Evolutionary conservation across 2,888 invertebrate genomes (phyloP).

Genomic region (Nebria salina): DNA sequence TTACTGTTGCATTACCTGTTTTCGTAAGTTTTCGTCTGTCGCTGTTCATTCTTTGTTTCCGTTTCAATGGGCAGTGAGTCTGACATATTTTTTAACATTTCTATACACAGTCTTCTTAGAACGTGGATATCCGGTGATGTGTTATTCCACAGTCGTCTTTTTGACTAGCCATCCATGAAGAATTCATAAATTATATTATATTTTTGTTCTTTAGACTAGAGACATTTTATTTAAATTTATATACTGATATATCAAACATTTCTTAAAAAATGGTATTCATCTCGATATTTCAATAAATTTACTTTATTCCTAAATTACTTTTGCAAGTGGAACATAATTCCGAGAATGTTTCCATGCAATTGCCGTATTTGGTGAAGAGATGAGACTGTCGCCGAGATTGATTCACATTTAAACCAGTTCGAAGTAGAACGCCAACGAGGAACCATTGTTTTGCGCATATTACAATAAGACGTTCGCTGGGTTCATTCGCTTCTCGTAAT

Average conservation of each 20-base stretch:
- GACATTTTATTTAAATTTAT: too few species aligned
- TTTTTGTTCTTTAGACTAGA: too few species aligned
- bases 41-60: slow-evolving; percentile 28
- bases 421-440: background rate
- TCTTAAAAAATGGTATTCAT: too few species aligned
- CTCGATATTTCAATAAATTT: too few species aligned
- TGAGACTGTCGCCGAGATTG: background rate
- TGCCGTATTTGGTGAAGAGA: background rate
- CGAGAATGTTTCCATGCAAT: background rate
- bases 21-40: background rate
- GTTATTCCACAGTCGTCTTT: too few species aligned
- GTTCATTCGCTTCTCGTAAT: slow-evolving; percentile 12
- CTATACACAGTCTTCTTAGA: too few species aligned
- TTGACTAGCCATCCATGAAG: too few species aligned
- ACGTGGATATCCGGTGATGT: too few species aligned
- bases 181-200: too few species aligned
- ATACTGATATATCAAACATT: too few species aligned
- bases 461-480: background rate
- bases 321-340: background rate
- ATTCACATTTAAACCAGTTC: background rate
- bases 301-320: background rate
- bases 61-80: background rate
- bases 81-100: background rate
- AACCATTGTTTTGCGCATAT: background rate
- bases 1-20: slow-evolving; percentile 47